phyloP scores from a whole-genome alignment of 2,797 vertebrate species.

The Crocidura indochinensis region DNA sequence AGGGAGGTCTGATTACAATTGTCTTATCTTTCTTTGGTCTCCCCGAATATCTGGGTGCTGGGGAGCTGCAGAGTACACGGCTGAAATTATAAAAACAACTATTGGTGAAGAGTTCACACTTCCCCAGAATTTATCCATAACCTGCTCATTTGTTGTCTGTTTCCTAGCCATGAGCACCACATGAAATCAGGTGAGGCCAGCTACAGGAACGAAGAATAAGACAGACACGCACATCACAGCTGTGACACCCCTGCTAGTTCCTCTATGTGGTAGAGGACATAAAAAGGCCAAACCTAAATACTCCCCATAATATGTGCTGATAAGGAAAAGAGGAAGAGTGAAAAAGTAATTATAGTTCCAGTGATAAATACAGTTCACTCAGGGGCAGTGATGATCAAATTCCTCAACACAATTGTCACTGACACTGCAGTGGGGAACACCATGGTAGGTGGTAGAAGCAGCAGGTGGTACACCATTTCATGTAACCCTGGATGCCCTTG shows the following conservation, averaged over 20 bases:
- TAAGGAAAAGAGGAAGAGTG: slow-evolving; percentile 97
- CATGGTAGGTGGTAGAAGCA: no score
- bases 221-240: slow-evolving; percentile 98
- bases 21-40: slow-evolving; percentile 92
- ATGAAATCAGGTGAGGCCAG: slow-evolving; percentile 98
- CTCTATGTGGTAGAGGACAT: slow-evolving; percentile 95
- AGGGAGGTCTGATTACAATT: slow-evolving; percentile 95
- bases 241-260: slow-evolving; percentile 93
- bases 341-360: slow-evolving; percentile 99
- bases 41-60: slow-evolving; percentile 96
- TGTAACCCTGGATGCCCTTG: no score
- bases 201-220: slow-evolving; percentile 98
- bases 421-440: no score
- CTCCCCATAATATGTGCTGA: slow-evolving; percentile 96
- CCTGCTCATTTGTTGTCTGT: slow-evolving; percentile 99
- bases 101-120: slow-evolving; percentile 98
- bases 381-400: slow-evolving; percentile 99
- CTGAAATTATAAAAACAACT: slow-evolving; percentile 97
- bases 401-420: slow-evolving; percentile 90
- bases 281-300: slow-evolving; percentile 94
- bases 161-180: slow-evolving; percentile 98
- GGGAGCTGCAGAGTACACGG: slow-evolving; percentile 97
- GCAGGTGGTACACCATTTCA: no score
- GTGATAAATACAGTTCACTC: slow-evolving; percentile 99
- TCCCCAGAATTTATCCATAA: slow-evolving; percentile 98